Conservation (phyloP, 2,888 invertebrate species). For the Microchrysa polita region DNA sequence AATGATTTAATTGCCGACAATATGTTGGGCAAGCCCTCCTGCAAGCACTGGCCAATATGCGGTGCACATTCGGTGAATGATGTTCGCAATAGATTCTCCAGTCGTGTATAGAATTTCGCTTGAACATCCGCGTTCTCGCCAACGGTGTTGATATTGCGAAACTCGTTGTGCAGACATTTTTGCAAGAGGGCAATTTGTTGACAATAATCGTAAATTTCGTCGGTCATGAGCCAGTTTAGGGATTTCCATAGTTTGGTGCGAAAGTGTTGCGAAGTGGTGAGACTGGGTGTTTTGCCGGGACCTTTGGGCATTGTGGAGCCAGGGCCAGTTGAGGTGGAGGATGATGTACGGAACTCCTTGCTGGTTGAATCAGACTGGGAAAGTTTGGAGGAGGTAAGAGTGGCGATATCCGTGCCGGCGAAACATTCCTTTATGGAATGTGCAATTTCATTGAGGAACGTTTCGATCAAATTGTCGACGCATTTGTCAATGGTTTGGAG, state of each 20-base stretch:
- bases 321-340: conserved; percentile 9
- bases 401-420: conserved; percentile 65
- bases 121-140: conserved; percentile 66
- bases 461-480: conserved; percentile 61
- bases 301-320: conserved; percentile 54
- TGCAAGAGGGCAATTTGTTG: conserved; percentile 68
- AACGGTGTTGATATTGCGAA: conserved; percentile 62
- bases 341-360: conserved; percentile 57
- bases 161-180: conserved; percentile 58
- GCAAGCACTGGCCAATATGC: conserved; percentile 61
- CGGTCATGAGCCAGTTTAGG: conserved; percentile 85
- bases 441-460: conserved; percentile 61
- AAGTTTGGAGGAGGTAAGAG: conserved; percentile 65
- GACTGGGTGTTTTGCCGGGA: conserved; percentile 67
- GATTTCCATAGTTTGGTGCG: conserved; percentile 83
- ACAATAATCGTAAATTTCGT: conserved; percentile 76
- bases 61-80: conserved; percentile 60
- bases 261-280: conserved; percentile 67
- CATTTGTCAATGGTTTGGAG: conserved; percentile 61
- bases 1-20: conserved; percentile 58
- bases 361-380: conserved; percentile 54
- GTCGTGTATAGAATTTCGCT: conserved; percentile 67
- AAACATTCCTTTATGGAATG: conserved; percentile 63
- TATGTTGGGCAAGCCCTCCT: conserved; percentile 62
- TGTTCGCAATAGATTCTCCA: conserved; percentile 64